Evolutionary conservation across 2,113 vertebrate genomes (phyloP).

Genomic region (Brachyistius frenatus): DNA sequence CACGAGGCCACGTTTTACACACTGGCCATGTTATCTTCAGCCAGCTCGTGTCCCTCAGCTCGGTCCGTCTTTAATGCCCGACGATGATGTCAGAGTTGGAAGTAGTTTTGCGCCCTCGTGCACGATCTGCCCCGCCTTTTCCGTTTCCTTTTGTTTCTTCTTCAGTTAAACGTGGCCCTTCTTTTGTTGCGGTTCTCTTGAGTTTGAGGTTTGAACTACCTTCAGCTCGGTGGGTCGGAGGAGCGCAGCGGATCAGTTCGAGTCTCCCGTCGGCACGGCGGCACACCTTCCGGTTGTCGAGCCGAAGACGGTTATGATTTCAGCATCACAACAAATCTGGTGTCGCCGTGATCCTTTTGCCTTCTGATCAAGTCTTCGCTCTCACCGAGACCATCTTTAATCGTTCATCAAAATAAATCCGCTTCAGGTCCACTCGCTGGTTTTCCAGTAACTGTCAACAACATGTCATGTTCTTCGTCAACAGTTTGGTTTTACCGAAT

Average conservation of each 20-base stretch:
- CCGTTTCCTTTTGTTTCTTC: background rate
- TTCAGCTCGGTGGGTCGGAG: background rate
- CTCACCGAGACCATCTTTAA: no score
- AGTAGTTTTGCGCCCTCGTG: constrained; percentile 16
- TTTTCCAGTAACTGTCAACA: no score
- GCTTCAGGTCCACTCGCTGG: no score
- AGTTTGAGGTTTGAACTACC: constrained; percentile 30
- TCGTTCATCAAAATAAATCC: no score
- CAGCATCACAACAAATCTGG: background rate
- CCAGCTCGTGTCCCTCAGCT: background rate
- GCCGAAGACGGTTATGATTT: background rate
- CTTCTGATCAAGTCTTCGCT: background rate
- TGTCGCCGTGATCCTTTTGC: background rate
- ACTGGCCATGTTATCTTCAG: constrained; percentile 16
- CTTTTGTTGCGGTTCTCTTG: constrained; percentile 30
- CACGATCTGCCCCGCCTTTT: constrained; percentile 34
- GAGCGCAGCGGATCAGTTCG: background rate
- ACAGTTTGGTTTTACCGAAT: no score
- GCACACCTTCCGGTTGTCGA: background rate
- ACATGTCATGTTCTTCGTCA: no score
- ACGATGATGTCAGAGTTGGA: constrained; percentile 7
- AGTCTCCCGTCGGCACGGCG: background rate
- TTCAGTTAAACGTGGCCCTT: background rate
- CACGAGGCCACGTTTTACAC: constrained; percentile 59
- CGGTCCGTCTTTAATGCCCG: background rate